Base-by-base conservation (phyloP, 2,888 invertebrate genomes). In the Tenthredo amoena region DNA sequence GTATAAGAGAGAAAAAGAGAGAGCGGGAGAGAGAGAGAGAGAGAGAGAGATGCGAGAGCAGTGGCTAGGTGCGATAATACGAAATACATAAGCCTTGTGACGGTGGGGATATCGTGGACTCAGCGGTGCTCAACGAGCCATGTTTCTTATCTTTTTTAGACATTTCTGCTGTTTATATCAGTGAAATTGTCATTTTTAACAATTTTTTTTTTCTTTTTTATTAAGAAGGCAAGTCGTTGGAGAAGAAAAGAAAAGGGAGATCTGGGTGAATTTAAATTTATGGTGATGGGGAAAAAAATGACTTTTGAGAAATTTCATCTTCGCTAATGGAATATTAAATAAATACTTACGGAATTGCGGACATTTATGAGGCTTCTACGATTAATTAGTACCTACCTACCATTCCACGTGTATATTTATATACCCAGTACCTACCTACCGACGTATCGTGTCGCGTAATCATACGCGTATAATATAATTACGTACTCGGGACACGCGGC, bases 11-110 rank as follows among this genome's bases (percentile, higher is more conserved):
- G 26, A 4, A 10, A 21, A 26, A 26, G 76, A 50, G 26, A 50
- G 7, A 31, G n/a, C n/a, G n/a, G n/a, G 50, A 31, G 26, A 76
- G 50, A 47, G 76, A 26, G 15, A 65, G 4, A 21, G n/a, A 65
- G 15, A n/a, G 40, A 37, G 43, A 43, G 43, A 43, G 72, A 74
- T 43, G 40, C 72, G 77, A 77, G 74, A 74, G 40, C 74, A 74
- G 74, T 40, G 74, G 74, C 74, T 74, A 74, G 77, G 77, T 77
- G 55, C 77, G 77, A 77, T 77, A 55, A 55, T 77, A 55, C 77
- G 31, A 26, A 77, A 77, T 34, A 31, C 18, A 18, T 77, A 55
- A 77, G 77, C n/a, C 31, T 55, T 50, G 4, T 15, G 34, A 40
- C 31, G 43, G 72, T 50, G 72, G 72, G 43, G 72, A 43, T 43